Base-by-base conservation (phyloP, 2,888 invertebrate genomes). In the Luffia ferchaultella region DNA sequence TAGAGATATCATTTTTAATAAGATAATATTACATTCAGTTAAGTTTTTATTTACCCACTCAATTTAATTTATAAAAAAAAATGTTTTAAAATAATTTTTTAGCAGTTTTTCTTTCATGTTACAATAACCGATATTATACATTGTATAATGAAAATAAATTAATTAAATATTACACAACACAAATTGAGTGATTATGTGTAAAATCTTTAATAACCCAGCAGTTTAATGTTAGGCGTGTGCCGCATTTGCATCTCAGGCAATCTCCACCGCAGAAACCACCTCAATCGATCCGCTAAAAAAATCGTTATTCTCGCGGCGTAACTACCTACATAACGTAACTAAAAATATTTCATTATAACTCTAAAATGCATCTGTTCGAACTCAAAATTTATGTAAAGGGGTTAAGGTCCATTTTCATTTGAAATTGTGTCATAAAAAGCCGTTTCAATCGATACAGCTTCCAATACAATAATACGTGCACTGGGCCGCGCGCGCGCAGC, bases 391-490 rank as follows among this genome's bases (percentile, higher is more conserved):
- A n/a, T n/a, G n/a, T n/a, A n/a, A n/a, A n/a, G n/a, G n/a, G n/a
- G n/a, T 30, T 61, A 65, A 64, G 65, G 63, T 45, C 54, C 52
- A 56, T 53, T 57, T 58, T 53, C 47, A 52, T 51, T 52, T 52
- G 53, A 45, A 53, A 54, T 51, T 56, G 53, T 53, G 60, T 59
- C 58, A 17, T 62, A 64, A 78, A n/a, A 77, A 64, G 76, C 62
- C 66, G 63, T 75, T 76, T 58, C 65, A 61, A 60, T 60, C 61
- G 60, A 60, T 58, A 60, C 60, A 74, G 77, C 72, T 72, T 72
- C 70, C 72, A 73, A 75, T 76, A 78, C 82, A 80, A 82, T 82
- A 82, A 80, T 80, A 79, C 79, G 79, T 79, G 80, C 82, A 79
- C 73, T 76, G 82, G 83, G 80, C 76, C 76, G 79, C 83, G 85